phyloP scores from a whole-genome alignment of 2,888 invertebrate species.

The Pachycephus smyrnensis region DNA sequence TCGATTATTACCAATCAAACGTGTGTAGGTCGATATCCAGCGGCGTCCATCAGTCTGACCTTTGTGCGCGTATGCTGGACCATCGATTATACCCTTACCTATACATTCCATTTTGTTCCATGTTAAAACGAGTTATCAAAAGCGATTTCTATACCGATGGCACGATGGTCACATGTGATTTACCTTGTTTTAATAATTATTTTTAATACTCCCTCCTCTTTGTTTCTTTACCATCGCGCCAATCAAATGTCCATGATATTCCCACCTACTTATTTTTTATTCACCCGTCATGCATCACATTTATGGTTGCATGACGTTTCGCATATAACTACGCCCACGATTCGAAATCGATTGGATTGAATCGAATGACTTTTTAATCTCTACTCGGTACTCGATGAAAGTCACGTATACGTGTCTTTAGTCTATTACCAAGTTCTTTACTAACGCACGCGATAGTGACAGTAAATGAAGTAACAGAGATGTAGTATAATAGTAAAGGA shows the following conservation, averaged over 20 bases:
- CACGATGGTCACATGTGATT: neutral
- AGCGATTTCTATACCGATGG: neutral
- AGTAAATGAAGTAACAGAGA: neutral
- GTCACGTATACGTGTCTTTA: neutral
- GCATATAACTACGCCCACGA: neutral
- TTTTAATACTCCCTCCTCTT: neutral
- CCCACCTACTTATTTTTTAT: neutral
- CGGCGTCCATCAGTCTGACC: slow-evolving; percentile 13
- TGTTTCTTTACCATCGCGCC: neutral
- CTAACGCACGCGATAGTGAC: neutral
- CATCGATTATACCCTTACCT: neutral
- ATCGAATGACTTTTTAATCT: neutral
- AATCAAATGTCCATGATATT: neutral
- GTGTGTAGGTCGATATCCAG: slow-evolving; percentile 5
- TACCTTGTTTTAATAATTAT: neutral
- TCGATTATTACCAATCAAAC: slow-evolving; percentile 13
- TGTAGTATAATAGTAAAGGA: neutral
- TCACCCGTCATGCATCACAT: neutral
- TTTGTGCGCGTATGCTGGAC: slow-evolving; percentile 1
- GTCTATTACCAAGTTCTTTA: neutral
- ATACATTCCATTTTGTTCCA: neutral
- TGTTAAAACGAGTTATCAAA: neutral
- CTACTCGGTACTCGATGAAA: neutral
- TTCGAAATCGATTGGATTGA: neutral
- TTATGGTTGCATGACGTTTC: neutral